phyloP scores from a whole-genome alignment of 1,140 invertebrate species.

The Ditylenchus dipsaci region DNA sequence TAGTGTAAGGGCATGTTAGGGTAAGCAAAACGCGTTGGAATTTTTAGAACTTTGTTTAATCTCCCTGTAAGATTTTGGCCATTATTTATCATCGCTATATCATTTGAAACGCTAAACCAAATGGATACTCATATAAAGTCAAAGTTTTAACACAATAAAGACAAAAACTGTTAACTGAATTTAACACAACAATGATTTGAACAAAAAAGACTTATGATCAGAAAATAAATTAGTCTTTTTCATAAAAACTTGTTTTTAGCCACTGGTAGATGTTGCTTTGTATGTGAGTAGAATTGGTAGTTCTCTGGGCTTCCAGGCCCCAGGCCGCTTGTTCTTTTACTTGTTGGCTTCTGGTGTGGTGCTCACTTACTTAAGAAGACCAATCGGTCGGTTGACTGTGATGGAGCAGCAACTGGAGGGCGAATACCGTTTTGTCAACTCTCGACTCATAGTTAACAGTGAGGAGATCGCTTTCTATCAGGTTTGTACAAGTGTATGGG shows the following conservation, averaged over 20 bases:
- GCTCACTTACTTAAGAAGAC: slow-evolving; percentile 67
- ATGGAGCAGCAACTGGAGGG: slow-evolving; percentile 92
- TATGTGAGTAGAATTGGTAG: slow-evolving; percentile 84
- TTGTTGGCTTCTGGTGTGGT: slow-evolving; percentile 48
- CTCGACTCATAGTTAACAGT: slow-evolving; percentile 88
- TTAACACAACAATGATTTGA: too few relatives aligned
- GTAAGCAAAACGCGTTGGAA: too few relatives aligned
- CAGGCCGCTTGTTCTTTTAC: slow-evolving; percentile 59
- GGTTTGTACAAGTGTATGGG: slow-evolving; percentile 29
- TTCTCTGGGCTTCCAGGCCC: slow-evolving; percentile 71
- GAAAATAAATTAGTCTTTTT: neutral
- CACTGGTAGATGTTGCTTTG: slow-evolving; percentile 84
- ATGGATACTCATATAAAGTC: too few relatives aligned
- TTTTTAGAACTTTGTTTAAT: too few relatives aligned
- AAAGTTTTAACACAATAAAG: too few relatives aligned
- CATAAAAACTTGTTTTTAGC: slow-evolving; percentile 61
- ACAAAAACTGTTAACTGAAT: too few relatives aligned
- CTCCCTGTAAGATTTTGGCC: too few relatives aligned
- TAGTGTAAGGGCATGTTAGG: too few relatives aligned
- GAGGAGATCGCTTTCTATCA: slow-evolving; percentile 97
- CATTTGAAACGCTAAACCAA: too few relatives aligned
- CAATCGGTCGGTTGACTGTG: slow-evolving; percentile 81
- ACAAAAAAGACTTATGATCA: too few relatives aligned
- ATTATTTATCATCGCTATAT: too few relatives aligned
- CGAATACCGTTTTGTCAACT: slow-evolving; percentile 93